Conservation (phyloP, 2,888 invertebrate species). For the Caenorhabditis macrosperma region DNA sequence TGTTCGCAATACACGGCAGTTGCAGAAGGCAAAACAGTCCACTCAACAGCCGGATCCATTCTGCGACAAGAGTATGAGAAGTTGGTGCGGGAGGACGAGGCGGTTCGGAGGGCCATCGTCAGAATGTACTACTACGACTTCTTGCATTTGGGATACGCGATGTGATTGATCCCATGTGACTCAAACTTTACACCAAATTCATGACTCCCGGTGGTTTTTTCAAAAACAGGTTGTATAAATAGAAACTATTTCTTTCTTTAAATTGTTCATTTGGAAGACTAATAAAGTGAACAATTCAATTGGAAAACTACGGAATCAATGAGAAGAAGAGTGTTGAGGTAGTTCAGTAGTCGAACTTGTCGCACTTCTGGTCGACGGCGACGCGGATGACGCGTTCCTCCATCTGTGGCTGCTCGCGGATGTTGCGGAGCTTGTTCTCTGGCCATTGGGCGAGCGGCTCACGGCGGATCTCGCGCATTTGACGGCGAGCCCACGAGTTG, state of each 20-base stretch:
- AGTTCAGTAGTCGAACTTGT: constrained; percentile 49
- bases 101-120: constrained; percentile 32
- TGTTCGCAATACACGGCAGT: no score
- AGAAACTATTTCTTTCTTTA: background rate
- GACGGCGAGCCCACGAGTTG: constrained; percentile 55
- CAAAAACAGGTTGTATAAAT: background rate
- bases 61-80: constrained; percentile 17
- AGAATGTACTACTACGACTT: constrained; percentile 52
- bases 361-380: constrained; percentile 51
- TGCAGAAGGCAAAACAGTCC: constrained; percentile 32
- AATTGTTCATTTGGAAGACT: constrained; percentile 44
- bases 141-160: constrained; percentile 26
- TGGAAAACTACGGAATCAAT: constrained; percentile 27
- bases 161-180: background rate
- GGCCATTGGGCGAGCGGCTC: constrained; percentile 49
- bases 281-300: constrained; percentile 43
- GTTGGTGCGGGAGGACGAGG: constrained; percentile 25
- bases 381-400: constrained; percentile 41
- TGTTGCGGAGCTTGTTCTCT: constrained; percentile 29
- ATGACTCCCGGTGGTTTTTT: background rate
- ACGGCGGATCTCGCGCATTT: constrained; percentile 58
- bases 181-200: background rate
- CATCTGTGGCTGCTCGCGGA: constrained; percentile 47
- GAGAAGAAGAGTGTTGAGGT: constrained; percentile 8
- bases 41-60: constrained; percentile 28